phyloP scores from a whole-genome alignment of 1,140 invertebrate species.

The Lordiphosa collinella region DNA sequence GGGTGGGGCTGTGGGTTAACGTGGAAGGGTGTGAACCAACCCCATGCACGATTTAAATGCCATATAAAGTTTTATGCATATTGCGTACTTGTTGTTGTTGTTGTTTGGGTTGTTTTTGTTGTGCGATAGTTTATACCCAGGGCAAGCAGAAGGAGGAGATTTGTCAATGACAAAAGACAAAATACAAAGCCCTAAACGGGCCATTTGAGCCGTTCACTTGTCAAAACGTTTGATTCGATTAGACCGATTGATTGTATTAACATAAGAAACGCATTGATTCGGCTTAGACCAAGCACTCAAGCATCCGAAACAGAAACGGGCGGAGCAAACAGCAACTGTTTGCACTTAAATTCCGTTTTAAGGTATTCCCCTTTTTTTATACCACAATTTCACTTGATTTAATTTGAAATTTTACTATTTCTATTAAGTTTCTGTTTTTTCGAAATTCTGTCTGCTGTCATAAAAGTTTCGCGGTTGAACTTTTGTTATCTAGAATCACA shows the following conservation, averaged over 20 bases:
- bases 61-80: conserved; percentile 76
- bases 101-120: conserved; percentile 42
- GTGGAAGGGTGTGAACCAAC: conserved; percentile 22
- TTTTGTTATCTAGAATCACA: conserved; percentile 9
- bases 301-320: not conserved
- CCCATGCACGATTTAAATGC: conserved; percentile 59
- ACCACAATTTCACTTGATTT: not conserved
- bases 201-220: conserved; percentile 64
- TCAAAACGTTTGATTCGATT: conserved; percentile 74
- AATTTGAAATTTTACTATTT: conserved; percentile 6
- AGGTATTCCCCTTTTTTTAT: not conserved
- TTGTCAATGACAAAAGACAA: conserved; percentile 4
- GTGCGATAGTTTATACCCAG: conserved; percentile 38
- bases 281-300: conserved; percentile 50
- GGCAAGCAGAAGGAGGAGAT: conserved; percentile 20
- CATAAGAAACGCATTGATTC: conserved; percentile 72
- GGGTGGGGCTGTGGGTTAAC: conserved; percentile 11
- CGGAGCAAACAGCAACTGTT: not conserved
- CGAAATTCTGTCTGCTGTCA: not conserved
- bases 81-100: conserved; percentile 56
- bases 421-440: conserved; percentile 3
- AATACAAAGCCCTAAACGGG: conserved; percentile 39
- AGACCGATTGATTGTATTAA: conserved; percentile 73
- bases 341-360: not conserved
- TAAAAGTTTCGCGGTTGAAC: conserved; percentile 10